Percentiles rank a stretch among this genome's conserved stretches.
Conservation (phyloP, 2,113 vertebrate species). For the Marmota monax region DNA sequence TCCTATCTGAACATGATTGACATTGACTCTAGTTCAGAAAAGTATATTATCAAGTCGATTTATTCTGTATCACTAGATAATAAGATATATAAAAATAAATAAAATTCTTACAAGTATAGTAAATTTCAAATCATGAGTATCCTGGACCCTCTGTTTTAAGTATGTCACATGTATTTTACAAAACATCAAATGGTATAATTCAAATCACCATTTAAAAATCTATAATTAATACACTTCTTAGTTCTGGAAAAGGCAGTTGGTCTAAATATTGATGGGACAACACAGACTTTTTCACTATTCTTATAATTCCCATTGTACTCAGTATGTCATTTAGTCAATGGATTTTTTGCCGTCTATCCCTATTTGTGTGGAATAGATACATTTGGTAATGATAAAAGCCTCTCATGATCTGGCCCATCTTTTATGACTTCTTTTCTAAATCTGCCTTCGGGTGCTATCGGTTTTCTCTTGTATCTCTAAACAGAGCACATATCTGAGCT, state of each 20-base stretch:
- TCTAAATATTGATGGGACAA: background rate
- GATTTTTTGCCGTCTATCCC: background rate
- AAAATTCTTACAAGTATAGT: background rate
- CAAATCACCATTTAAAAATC: background rate
- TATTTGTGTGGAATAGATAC: background rate
- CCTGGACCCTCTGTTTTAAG: background rate
- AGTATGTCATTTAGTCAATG: background rate
- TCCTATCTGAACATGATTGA: background rate
- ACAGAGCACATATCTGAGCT: background rate
- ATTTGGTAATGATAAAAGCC: background rate
- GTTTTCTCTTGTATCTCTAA: background rate
- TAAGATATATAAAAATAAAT: slow-evolving; percentile 19
- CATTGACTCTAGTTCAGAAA: background rate
- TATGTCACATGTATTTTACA: background rate
- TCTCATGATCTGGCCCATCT: background rate
- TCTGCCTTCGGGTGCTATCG: background rate
- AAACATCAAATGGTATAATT: background rate
- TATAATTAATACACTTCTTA: background rate
- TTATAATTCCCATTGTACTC: background rate
- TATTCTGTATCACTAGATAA: slow-evolving; percentile 10
- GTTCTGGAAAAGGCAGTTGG: background rate
- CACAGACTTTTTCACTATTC: background rate
- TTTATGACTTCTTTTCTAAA: background rate
- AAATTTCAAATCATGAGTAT: background rate
- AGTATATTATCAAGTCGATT: background rate